Evolutionary conservation across 2,888 invertebrate genomes (phyloP), one percentile per base, ranked within the genome.

Genomic region (Elysia crispata): DNA sequence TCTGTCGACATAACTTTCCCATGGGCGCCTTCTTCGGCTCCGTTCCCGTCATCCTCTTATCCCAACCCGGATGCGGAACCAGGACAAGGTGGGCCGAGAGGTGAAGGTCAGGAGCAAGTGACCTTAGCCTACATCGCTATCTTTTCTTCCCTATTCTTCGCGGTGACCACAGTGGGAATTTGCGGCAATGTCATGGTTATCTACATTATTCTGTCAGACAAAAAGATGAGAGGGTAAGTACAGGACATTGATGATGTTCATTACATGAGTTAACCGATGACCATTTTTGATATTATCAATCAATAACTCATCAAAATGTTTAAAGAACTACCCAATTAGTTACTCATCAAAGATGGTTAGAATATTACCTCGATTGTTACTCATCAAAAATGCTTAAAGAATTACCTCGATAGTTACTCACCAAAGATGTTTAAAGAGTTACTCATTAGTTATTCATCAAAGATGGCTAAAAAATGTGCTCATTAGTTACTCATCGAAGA

Each of bases 121-220:
- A 74, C 80, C 30, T 60, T 60, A 23, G 25, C 60, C 49, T 80
- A 69, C 31, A 80, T 80, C 20, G 64, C 76, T 18, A 67, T 60
- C 0, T 76, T 76, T 66, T 76, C 80, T 30, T 54, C 76, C 8
- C 60, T 80, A 0, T 80, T 80, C 62, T 80, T 80, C 57, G 15
- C 76, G 18, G 70, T 80, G 31, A 91, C 91, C 5, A 72, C 88
- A 0, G 85, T 91, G 11, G 92, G 92, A 0, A 85, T 92, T n/a
- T 81, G 87, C 0, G 92, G 92, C 0, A 92, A 92, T 83, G 77
- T 86, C 0, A 81, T 92, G 75, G 91, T 92, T 41, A 89, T 91
- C 18, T 90, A 89, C 81, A 89, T 90, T 23, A 89, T 92, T 20
- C 85, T 91, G 20, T 85, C 86, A 50, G 91, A 92, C 84, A 83